phyloP scores from a whole-genome alignment of 1,140 invertebrate genomes.

The Tetramorium alpestre region DNA sequence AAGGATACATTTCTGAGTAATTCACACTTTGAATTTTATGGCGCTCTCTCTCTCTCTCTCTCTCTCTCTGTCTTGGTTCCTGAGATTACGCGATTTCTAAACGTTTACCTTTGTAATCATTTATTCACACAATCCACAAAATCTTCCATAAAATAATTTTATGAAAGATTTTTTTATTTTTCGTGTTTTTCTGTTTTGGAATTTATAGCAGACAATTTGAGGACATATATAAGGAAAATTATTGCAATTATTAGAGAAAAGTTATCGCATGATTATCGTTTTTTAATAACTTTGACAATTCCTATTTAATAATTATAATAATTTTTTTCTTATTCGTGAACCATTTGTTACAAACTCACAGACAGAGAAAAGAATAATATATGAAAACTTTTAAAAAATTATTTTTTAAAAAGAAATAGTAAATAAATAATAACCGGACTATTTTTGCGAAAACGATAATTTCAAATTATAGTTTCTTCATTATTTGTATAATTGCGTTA shows the following conservation, averaged over 20 bases:
- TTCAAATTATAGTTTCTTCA: neutral
- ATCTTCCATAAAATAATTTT: neutral
- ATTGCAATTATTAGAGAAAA: neutral
- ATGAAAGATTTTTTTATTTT: neutral
- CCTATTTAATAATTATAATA: neutral
- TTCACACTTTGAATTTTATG: no score
- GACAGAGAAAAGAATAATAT: neutral
- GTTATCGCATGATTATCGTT: neutral
- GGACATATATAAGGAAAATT: neutral
- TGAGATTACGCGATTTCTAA: no score
- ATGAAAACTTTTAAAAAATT: neutral
- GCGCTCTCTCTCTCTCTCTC: no score
- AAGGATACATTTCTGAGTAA: no score
- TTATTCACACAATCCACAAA: neutral
- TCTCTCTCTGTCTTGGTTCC: no score
- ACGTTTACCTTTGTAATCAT: no score
- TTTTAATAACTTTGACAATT: conserved; percentile 4
- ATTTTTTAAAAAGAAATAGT: neutral
- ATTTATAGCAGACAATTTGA: neutral
- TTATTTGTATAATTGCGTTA: neutral
- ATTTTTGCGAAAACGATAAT: conserved; percentile 4
- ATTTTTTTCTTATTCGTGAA: neutral
- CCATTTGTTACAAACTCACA: neutral
- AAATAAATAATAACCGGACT: neutral
- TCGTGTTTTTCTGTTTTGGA: neutral